Percentiles rank a stretch among this genome's conserved stretches.
These are phyloP conservation scores for Drosophila elegans DNA, from an alignment of 1,140 invertebrate species.

Conservation along the genomic window DNA sequence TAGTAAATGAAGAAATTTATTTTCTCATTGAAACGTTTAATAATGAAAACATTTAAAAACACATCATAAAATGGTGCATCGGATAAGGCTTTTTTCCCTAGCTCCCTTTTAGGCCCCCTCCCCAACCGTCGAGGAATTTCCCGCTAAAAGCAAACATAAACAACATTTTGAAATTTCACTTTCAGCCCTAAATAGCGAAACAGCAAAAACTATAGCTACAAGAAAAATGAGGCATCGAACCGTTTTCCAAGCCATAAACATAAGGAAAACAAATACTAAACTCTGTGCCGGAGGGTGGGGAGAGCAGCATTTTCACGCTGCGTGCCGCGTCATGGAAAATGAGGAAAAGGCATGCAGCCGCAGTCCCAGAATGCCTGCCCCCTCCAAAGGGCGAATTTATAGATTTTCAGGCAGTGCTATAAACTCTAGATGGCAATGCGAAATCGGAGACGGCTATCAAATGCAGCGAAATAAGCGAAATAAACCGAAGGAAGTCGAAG, in stretches of 20 bases:
- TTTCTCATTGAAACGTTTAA: constrained; percentile 69
- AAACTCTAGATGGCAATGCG: constrained; percentile 18
- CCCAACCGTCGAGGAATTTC: constrained; percentile 20
- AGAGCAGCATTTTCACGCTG: constrained; percentile 45
- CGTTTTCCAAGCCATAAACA: constrained; percentile 64
- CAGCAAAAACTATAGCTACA: constrained; percentile 34
- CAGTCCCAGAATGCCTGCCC: not conserved
- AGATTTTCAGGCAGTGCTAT: constrained; percentile 28
- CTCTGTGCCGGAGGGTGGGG: constrained; percentile 10
- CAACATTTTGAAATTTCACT: constrained; percentile 62
- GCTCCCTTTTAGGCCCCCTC: not conserved
- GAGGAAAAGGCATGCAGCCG: constrained; percentile 7
- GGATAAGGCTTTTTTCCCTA: constrained; percentile 3
- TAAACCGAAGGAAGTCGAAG: constrained; percentile 45
- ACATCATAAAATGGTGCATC: constrained; percentile 67
- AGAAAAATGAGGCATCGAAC: constrained; percentile 63
- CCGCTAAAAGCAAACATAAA: constrained; percentile 70
- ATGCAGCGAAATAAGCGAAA: constrained; percentile 23
- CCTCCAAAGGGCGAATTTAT: not conserved
- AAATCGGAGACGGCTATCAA: constrained; percentile 25
- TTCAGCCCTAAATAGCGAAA: constrained; percentile 43
- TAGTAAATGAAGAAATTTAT: constrained; percentile 72
- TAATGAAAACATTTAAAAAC: constrained; percentile 79
- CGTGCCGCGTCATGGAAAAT: constrained; percentile 47
- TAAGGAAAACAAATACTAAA: constrained; percentile 48